Evolutionary conservation across 2,113 vertebrate genomes (phyloP), one percentile per base, ranked within the genome.

Genomic region (Argyrosomus japonicus): DNA sequence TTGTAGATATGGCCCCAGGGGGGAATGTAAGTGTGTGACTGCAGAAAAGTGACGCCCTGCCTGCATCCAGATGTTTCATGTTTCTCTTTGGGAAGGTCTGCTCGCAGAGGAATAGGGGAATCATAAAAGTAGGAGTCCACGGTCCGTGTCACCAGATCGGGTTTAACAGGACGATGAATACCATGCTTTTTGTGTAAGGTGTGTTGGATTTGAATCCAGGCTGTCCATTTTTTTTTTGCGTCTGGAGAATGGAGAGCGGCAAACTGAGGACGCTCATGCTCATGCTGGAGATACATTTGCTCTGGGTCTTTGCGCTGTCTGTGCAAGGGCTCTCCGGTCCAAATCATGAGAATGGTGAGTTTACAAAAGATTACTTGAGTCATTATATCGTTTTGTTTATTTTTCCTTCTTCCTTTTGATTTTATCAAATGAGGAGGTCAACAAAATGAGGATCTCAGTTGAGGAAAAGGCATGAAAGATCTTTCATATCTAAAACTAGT

Each of bases 1-100:
- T n/a, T 68, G 68, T 14, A 67, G 71, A 77, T 57, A 64, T 29
- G 50, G 53, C 73, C 74, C 81, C 79, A 18, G 63, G 88, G 81
- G 81, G 69, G 79, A 64, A 61, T 68, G 53, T 78, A 56, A 83
- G 62, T 72, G 65, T 53, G 70, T 75, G 88, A 84, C 57, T 81
- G 83, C 76, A 84, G 83, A 84, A 74, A 67, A 85, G 84, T 65
- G 91, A 91, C 92, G 86, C 77, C 87, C 86, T 85, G 88, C 79
- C 77, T 61, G 87, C 82, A 83, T 94, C 93, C 94, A 95, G 94
- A 94, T 95, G 95, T 94, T 95, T 88, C 75, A 86, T 87, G 93
- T 91, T 90, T 87, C 79, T 82, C 82, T 82, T 69, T 80, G 88
- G 69, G 71, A 67, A 76, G 3, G 13, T 78, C 74, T 53, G 45